Evolutionary conservation across 2,797 vertebrate genomes (phyloP).

Genomic region (Discoglossus pictus): DNA sequence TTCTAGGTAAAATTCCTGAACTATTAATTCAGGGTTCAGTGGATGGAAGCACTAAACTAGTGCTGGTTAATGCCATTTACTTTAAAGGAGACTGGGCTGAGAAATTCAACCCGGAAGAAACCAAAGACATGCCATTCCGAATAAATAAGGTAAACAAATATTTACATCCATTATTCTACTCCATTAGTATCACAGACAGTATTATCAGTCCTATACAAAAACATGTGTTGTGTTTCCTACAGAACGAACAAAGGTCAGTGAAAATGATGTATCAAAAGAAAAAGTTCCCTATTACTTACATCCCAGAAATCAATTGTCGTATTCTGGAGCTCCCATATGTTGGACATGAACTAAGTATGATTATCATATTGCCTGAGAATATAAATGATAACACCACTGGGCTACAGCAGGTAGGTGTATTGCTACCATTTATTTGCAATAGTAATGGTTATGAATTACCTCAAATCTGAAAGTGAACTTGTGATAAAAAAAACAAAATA

Average conservation of each 20-base stretch:
- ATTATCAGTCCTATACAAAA: conserved; percentile 1
- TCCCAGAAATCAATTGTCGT: conserved; percentile 71
- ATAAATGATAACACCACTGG: conserved; percentile 68
- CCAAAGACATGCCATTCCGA: conserved; percentile 74
- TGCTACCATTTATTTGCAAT: neutral
- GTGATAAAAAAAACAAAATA: too few relatives aligned
- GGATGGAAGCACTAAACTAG: conserved; percentile 69
- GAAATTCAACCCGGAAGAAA: conserved; percentile 70
- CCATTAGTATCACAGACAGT: neutral
- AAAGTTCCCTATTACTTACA: conserved; percentile 75
- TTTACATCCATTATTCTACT: too few relatives aligned
- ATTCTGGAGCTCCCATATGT: conserved; percentile 84
- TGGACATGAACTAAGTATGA: conserved; percentile 82
- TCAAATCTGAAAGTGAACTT: too few relatives aligned
- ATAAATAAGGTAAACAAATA: conserved; percentile 72
- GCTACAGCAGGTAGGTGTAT: conserved; percentile 74
- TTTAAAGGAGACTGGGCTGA: conserved; percentile 89
- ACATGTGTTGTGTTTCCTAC: conserved; percentile 13
- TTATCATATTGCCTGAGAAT: conserved; percentile 81
- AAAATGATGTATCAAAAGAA: conserved; percentile 90
- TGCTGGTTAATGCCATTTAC: conserved; percentile 89
- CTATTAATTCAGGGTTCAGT: conserved; percentile 75
- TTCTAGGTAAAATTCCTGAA: conserved; percentile 85
- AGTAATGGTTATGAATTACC: too few relatives aligned
- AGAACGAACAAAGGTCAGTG: conserved; percentile 80